These are phyloP conservation scores for Drosophila conformis DNA, from an alignment of 2,888 invertebrate species.

Conservation along the genomic window DNA sequence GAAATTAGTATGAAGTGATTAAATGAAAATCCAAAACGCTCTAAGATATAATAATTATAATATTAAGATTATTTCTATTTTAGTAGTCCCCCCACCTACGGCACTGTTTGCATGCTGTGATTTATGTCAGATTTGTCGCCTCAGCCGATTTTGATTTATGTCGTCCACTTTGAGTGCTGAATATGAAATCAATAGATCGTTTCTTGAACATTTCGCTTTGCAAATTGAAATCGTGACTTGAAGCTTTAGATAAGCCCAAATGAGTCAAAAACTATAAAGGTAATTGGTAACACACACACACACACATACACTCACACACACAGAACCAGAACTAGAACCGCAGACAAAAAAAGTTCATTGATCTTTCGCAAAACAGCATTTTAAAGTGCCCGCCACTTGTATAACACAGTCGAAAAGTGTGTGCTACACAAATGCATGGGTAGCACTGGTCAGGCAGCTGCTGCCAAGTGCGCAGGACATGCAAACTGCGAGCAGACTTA, in stretches of 20 bases:
- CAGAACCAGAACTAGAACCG: constrained; percentile 5
- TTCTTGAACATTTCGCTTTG: constrained; percentile 52
- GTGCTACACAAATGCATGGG: constrained; percentile 24
- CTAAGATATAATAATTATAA: not conserved
- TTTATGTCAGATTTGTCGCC: constrained; percentile 63
- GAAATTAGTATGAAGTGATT: not conserved
- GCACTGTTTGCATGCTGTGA: constrained; percentile 29
- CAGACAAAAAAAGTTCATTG: constrained; percentile 45
- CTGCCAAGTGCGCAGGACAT: constrained; percentile 50
- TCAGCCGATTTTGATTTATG: constrained; percentile 74
- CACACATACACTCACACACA: constrained; percentile 2
- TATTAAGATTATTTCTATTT: not conserved
- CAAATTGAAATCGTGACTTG: constrained; percentile 82
- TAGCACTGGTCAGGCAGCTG: constrained; percentile 66
- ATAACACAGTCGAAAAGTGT: constrained; percentile 58
- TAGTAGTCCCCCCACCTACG: not conserved
- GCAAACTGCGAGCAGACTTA: constrained; percentile 15
- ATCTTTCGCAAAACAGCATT: constrained; percentile 29
- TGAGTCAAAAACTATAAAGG: constrained; percentile 31
- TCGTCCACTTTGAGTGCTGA: constrained; percentile 75
- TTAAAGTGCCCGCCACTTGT: constrained; percentile 31
- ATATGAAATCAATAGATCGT: constrained; percentile 79
- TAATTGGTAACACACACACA: constrained; percentile 39
- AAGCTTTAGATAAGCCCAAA: constrained; percentile 74
- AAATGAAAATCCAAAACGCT: not conserved